Evolutionary conservation across 2,797 vertebrate species (phyloP).

Genomic region (Gadopsis marmoratus): DNA sequence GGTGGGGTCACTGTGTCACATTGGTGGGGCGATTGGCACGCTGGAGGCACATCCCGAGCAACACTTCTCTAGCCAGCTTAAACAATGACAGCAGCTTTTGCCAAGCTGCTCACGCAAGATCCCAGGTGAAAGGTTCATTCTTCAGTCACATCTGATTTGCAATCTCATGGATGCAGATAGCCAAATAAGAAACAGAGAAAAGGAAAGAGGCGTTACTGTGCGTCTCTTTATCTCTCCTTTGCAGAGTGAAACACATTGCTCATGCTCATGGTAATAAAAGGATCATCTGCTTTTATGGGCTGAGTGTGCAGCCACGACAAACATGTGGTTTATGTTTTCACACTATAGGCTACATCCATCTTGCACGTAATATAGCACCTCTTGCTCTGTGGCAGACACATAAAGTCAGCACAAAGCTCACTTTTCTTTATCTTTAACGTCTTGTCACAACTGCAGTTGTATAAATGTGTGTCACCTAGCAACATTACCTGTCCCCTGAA

Average conservation of each 20-base stretch:
- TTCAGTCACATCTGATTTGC: conserved; percentile 10
- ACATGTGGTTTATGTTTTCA: background rate
- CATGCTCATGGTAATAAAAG: background rate
- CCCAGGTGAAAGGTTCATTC: conserved; percentile 15
- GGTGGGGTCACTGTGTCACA: conserved; percentile 43
- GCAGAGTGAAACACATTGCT: background rate
- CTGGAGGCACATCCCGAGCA: conserved; percentile 11
- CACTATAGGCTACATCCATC: background rate
- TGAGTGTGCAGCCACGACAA: background rate
- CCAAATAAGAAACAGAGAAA: background rate
- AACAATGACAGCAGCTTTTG: conserved; percentile 3
- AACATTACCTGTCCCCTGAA: conserved; percentile 46
- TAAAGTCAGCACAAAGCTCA: background rate
- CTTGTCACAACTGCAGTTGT: conserved; percentile 25
- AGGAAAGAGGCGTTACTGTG: background rate
- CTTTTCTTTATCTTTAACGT: conserved; percentile 14
- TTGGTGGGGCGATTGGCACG: conserved; percentile 17
- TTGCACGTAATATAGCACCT: conserved; percentile 2
- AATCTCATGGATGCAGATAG: background rate
- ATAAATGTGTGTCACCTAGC: conserved; percentile 59
- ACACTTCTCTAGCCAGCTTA: conserved; percentile 1
- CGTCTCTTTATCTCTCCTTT: background rate
- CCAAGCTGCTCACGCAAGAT: conserved; percentile 18
- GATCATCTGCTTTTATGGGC: conserved; percentile 10
- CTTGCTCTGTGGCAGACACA: conserved; percentile 10